These are phyloP conservation scores for Sebastiscus tertius DNA, from an alignment of 2,797 vertebrate genomes.

Conservation along the genomic window DNA sequence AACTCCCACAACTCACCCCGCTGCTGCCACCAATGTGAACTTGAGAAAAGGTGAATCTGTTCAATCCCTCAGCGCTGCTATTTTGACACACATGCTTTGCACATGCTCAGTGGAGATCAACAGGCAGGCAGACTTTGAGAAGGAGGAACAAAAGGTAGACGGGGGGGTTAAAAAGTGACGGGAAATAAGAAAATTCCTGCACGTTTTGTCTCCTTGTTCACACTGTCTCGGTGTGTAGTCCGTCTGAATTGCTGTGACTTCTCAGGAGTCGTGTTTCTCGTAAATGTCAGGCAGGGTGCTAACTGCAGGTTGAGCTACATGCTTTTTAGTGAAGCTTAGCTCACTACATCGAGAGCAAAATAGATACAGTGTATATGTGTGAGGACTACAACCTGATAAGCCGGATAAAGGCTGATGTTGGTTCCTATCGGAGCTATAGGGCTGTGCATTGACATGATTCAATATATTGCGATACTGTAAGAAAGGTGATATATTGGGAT, in stretches of 20 bases:
- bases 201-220: slow-evolving; percentile 64
- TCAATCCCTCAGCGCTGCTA: slow-evolving; percentile 76
- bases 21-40: slow-evolving; percentile 81
- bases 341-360: slow-evolving; percentile 55
- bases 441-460: too few species aligned
- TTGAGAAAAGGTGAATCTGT: slow-evolving; percentile 85
- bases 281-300: slow-evolving; percentile 81
- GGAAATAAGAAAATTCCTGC: slow-evolving; percentile 39
- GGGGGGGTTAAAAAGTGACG: slow-evolving; percentile 6
- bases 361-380: slow-evolving; percentile 59
- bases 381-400: slow-evolving; percentile 56
- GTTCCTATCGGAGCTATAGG: not conserved
- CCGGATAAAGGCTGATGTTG: not conserved
- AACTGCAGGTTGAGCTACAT: slow-evolving; percentile 69
- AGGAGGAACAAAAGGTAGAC: not conserved
- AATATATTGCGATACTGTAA: too few species aligned
- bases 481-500: too few species aligned
- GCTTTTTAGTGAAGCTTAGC: slow-evolving; percentile 67
- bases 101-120: slow-evolving; percentile 64
- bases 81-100: slow-evolving; percentile 75
- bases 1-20: slow-evolving; percentile 78
- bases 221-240: slow-evolving; percentile 49
- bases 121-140: not conserved
- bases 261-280: slow-evolving; percentile 69
- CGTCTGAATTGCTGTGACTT: slow-evolving; percentile 38